These are phyloP conservation scores for Blastomussa wellsi DNA, from an alignment of 92 coral and sea anemone species.

Conservation along the genomic window DNA sequence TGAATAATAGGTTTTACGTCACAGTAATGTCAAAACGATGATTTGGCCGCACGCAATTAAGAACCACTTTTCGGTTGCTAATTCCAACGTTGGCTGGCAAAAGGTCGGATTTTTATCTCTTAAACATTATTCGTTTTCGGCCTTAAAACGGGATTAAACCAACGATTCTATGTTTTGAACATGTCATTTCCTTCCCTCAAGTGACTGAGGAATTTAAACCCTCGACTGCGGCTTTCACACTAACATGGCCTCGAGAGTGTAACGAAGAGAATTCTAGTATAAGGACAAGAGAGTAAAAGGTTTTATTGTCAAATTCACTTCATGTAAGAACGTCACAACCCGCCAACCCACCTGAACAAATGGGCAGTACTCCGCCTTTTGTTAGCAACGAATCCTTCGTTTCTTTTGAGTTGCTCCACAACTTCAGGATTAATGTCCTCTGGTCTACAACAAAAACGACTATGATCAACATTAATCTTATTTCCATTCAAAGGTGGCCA, in stretches of 20 bases:
- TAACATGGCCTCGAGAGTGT: no score
- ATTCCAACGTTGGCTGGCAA: no score
- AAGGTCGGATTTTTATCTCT: no score
- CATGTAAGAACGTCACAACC: background rate
- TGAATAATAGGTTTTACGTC: no score
- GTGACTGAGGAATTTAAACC: background rate
- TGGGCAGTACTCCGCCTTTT: conserved; percentile 82
- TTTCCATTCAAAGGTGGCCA: background rate
- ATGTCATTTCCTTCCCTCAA: background rate
- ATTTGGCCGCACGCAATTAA: no score
- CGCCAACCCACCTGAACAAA: conserved; percentile 65
- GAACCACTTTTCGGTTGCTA: no score
- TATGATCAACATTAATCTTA: background rate
- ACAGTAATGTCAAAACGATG: no score
- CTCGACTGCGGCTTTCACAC: background rate
- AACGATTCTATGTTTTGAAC: no score
- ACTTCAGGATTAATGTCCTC: conserved; percentile 63
- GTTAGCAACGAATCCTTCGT: conserved; percentile 71
- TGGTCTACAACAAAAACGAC: conserved; percentile 30
- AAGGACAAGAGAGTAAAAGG: no score
- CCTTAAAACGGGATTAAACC: no score
- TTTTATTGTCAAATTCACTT: background rate
- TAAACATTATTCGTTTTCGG: no score
- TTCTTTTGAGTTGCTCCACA: conserved; percentile 59
- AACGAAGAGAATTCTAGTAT: no score